Evolutionary conservation across 2,888 invertebrate genomes (phyloP).

Genomic region (Yponomeuta sedellus): DNA sequence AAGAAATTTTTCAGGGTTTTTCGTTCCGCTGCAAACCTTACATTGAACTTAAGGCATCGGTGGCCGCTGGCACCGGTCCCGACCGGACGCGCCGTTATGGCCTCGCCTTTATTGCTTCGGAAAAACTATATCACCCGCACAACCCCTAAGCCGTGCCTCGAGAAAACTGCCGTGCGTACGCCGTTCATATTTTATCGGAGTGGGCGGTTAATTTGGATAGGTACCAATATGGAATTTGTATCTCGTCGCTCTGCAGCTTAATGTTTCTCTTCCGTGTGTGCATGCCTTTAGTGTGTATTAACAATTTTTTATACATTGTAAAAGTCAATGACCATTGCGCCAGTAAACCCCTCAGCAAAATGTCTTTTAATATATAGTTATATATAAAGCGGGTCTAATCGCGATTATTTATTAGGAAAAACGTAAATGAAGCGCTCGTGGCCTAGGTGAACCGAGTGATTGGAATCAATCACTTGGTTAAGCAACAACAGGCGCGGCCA

Average conservation of each 20-base stretch:
- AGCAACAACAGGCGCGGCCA: too few species aligned
- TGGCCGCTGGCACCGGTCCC: constrained; percentile 58
- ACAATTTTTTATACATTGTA: too few species aligned
- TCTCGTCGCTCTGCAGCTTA: not conserved
- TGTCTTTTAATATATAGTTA: too few species aligned
- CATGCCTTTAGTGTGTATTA: too few species aligned
- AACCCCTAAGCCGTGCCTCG: constrained; percentile 33
- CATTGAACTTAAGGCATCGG: constrained; percentile 20
- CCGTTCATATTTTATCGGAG: constrained; percentile 41
- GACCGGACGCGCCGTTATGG: constrained; percentile 65
- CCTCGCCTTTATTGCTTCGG: constrained; percentile 65
- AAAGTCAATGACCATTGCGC: too few species aligned
- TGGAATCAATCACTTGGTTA: too few species aligned
- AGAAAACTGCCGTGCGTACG: constrained; percentile 23
- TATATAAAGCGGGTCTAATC: too few species aligned
- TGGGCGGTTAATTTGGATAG: constrained; percentile 46
- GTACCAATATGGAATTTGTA: constrained; percentile 20
- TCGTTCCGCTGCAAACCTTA: not conserved
- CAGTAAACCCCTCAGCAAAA: too few species aligned
- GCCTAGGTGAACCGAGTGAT: too few species aligned
- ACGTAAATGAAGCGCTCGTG: too few species aligned
- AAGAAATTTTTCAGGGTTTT: too few species aligned
- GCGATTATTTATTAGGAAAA: too few species aligned
- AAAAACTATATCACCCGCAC: constrained; percentile 34
- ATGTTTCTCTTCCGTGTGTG: not conserved